Conservation (phyloP, 2,797 vertebrate genomes). For the Pangasius djambal region DNA sequence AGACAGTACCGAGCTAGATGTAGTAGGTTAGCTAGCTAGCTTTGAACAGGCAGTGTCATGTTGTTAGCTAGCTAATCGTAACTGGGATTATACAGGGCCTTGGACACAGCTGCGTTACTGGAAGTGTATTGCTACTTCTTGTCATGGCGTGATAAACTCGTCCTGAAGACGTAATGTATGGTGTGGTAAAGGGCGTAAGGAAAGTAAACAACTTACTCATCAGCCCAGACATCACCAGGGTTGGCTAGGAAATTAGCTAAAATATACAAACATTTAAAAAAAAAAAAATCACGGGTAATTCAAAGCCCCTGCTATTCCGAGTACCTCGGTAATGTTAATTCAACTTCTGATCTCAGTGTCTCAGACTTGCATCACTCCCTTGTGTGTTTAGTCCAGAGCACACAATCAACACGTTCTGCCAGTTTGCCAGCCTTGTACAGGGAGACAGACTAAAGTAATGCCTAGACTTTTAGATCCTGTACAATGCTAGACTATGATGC, state of each 20-base stretch:
- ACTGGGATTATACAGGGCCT: not conserved
- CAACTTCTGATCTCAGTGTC: not conserved
- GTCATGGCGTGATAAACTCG: not conserved
- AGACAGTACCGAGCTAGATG: not conserved
- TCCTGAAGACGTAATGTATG: not conserved
- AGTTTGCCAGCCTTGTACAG: not conserved
- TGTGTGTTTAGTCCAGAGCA: not conserved
- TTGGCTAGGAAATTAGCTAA: not conserved
- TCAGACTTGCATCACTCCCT: not conserved
- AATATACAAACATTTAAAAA: no score
- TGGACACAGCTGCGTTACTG: not conserved
- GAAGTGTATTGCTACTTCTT: not conserved
- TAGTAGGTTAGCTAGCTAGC: not conserved
- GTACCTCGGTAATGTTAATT: not conserved
- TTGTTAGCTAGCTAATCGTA: not conserved
- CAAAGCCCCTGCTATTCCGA: not conserved
- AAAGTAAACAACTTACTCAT: not conserved
- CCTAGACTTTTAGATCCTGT: not conserved
- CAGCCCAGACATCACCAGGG: not conserved
- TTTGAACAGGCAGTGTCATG: constrained; percentile 27
- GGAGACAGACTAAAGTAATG: not conserved
- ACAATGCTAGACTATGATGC: not conserved
- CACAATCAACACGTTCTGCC: not conserved
- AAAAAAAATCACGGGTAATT: not conserved
- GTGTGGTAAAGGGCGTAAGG: not conserved